phyloP scores from a whole-genome alignment of 2,888 invertebrate genomes.

The Metacarcinus magister region DNA sequence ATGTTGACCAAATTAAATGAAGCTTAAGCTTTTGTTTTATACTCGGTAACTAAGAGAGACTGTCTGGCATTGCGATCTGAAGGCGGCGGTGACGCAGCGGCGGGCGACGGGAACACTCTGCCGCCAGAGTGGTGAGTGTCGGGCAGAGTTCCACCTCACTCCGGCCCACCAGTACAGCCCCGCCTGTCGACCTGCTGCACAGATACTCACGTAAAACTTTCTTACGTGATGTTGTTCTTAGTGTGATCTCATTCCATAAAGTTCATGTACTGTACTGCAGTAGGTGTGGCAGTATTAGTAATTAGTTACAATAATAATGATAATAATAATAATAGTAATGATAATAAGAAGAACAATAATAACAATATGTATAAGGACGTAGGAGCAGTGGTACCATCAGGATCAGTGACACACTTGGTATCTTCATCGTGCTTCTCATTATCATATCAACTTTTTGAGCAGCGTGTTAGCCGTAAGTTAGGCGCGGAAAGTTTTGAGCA shows the following conservation, averaged over 20 bases:
- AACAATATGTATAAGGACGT: background rate
- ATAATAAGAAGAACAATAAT: background rate
- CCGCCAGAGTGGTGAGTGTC: background rate
- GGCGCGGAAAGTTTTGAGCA: background rate
- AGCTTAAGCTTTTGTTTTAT: background rate
- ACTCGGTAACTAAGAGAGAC: background rate
- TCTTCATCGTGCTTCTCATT: background rate
- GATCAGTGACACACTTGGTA: background rate
- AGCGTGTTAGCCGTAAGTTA: background rate
- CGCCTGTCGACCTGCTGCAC: no score
- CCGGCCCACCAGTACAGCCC: background rate
- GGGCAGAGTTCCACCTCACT: background rate
- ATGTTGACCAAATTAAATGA: background rate
- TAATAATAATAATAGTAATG: background rate
- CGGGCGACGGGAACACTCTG: background rate
- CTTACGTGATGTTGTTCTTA: background rate
- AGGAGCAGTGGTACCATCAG: background rate
- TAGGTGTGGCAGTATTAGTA: background rate
- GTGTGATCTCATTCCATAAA: background rate
- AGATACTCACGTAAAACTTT: background rate
- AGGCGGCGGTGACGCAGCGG: background rate
- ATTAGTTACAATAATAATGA: background rate
- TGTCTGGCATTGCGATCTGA: background rate
- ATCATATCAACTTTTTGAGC: background rate
- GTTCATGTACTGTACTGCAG: background rate